Base-by-base conservation (phyloP, 2,113 vertebrate species). In the Bambusicola thoracicus region DNA sequence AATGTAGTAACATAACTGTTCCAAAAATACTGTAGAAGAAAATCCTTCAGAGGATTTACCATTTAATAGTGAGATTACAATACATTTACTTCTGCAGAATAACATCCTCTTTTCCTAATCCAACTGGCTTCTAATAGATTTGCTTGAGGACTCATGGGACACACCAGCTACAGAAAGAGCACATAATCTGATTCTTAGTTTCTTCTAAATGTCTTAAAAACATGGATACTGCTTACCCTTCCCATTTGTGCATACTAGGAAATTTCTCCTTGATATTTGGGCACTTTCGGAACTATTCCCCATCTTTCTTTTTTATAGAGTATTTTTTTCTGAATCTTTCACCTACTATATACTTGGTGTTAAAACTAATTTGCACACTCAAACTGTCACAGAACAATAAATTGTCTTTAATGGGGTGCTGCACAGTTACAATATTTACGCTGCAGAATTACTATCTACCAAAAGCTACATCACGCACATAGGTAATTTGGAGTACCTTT, bases 21-120 rank as follows among this genome's bases (percentile, higher is more conserved):
- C 72, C 76, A 65, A 86, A 86, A 94, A 43, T 25, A 78, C 17
- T 72, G 38, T 3, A 79, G 22, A 36, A 93, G 72, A 75, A 90
- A 86, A 75, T 36, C 76, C 73, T 86, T 72, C 68, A 63, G 86
- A 92, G 61, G 78, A 81, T 95, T 90, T 90, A 76, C 21, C 30
- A 73, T 68, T 81, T 85, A 87, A 85, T 48, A 81, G 40, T 30
- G 53, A 89, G 70, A 90, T 87, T 61, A 90, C 32, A 40, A 72
- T 48, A 73, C 40, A 29, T 5, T 92, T 86, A 72, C 70, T 58
- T 89, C 86, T 69, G 16, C 21, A 87, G 89, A 87, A 73, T 80
- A 83, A 58, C 27, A 55, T 38, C 20, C 30, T 78, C 62, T 88
- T 75, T 89, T 81, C 59, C 21, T 90, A 92, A 84, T 82, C 41